Base-by-base conservation (phyloP, 2,888 invertebrate species). In the Melipona beecheii region DNA sequence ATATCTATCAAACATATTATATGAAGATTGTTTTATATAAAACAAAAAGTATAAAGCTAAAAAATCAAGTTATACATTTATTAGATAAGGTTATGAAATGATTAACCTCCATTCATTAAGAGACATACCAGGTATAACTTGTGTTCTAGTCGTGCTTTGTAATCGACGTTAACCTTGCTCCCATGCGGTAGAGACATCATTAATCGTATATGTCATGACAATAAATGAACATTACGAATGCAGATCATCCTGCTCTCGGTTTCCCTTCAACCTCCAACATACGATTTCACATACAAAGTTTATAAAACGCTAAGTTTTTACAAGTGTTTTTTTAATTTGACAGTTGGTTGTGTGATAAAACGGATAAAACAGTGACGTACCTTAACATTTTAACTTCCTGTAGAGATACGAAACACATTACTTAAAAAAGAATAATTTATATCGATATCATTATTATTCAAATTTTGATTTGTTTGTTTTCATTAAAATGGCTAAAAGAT, bases 141-240 rank as follows among this genome's bases (percentile, higher is more conserved):
- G 92, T 96, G 95, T 91, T 96, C 96, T 69, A 96, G 93, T 90
- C 95, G 95, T 60, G 96, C 95, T 94, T 96, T 96, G 91, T 95
- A 95, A 90, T 96, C 95, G 87, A 94, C 90, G 87, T 93, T 93
- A 92, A 92, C 92, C 91, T 93, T 94, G 88, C 91, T 93, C 88
- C 90, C 92, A 87, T 92, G 91, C 77, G 90, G 86, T 87, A 93
- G 90, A 90, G 93, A 92, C 94, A 94, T 94, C 84, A 92, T 93
- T 90, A 79, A 78, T 83, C 84, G 75, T 73, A 62, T 83, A 68
- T 79, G 89, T 89, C 90, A 90, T 88, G 85, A 83, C 87, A 90
- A 74, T 70, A 76, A 70, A 52, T 58, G 71, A 83, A 77, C 56
- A 60, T 75, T 72, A 75, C 27, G 27, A 78, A 24, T 66, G 62